Conservation (phyloP, 2,797 vertebrate species). For the Novumbra hubbsi region DNA sequence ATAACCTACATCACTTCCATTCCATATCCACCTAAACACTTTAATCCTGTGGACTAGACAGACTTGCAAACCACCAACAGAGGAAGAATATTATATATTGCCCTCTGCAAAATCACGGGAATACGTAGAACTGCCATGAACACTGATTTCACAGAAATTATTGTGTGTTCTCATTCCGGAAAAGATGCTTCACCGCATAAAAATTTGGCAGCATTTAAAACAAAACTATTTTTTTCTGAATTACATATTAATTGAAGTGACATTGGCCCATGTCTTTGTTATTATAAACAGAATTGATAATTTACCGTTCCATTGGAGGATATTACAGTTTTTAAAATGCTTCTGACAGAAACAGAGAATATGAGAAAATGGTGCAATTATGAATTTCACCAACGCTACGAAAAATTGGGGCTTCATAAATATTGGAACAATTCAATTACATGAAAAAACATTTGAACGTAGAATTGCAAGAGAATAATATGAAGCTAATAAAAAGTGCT, state of each 20-base stretch:
- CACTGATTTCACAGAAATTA: neutral
- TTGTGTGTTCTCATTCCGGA: conserved; percentile 6
- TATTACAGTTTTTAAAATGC: conserved; percentile 18
- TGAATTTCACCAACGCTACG: neutral
- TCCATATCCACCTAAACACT: neutral
- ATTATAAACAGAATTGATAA: conserved; percentile 39
- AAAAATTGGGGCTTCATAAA: neutral
- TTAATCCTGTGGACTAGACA: neutral
- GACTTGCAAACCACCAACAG: neutral
- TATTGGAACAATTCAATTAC: neutral
- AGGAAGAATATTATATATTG: neutral
- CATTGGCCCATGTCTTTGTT: conserved; percentile 39
- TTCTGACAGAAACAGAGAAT: neutral
- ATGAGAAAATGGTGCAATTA: neutral
- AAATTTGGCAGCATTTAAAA: conserved; percentile 28
- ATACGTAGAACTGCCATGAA: neutral
- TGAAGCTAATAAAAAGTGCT: neutral
- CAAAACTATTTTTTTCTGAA: neutral
- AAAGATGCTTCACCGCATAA: conserved; percentile 18
- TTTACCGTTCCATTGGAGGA: conserved; percentile 43
- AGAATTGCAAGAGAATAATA: neutral
- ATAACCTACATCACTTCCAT: neutral
- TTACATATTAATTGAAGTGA: conserved; percentile 40
- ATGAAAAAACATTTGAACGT: neutral
- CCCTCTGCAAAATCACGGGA: neutral